Conservation (phyloP, 2,888 invertebrate species). For the Protodeltote pygarga region DNA sequence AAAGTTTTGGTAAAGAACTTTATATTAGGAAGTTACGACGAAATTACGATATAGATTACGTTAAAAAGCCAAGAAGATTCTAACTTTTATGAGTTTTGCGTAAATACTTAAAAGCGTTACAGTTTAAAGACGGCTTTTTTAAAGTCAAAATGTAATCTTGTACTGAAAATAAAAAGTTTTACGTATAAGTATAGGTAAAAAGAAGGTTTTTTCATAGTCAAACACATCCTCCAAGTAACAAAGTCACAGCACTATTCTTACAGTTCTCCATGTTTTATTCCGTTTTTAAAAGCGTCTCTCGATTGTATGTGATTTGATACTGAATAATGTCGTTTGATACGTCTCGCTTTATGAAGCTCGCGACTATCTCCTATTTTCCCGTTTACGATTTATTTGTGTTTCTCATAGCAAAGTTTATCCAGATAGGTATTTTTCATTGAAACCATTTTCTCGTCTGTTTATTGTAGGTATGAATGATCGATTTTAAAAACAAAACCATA, state of each 20-base stretch:
- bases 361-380: conserved; percentile 55
- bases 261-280: conserved; percentile 53
- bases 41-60: conserved; percentile 21
- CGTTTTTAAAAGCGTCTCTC: conserved; percentile 53
- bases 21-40: conserved; percentile 7
- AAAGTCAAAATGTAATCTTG: too few species aligned
- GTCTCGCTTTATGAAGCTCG: conserved; percentile 62
- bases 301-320: conserved; percentile 56
- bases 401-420: conserved; percentile 48
- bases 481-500: too few species aligned
- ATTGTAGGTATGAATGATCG: too few species aligned
- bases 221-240: conserved; percentile 18
- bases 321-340: conserved; percentile 70
- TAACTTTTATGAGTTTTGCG: conserved; percentile 23
- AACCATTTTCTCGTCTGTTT: conserved; percentile 36
- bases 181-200: not conserved
- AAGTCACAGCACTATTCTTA: conserved; percentile 35
- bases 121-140: not conserved
- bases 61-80: conserved; percentile 22
- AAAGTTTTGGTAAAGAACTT: conserved; percentile 21
- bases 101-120: conserved; percentile 18
- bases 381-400: conserved; percentile 67
- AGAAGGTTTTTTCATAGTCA: not conserved
- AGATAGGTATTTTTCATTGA: conserved; percentile 47
- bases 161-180: too few species aligned